phyloP scores from a whole-genome alignment of 2,797 vertebrate genomes.

The Psittacula derbiana region DNA sequence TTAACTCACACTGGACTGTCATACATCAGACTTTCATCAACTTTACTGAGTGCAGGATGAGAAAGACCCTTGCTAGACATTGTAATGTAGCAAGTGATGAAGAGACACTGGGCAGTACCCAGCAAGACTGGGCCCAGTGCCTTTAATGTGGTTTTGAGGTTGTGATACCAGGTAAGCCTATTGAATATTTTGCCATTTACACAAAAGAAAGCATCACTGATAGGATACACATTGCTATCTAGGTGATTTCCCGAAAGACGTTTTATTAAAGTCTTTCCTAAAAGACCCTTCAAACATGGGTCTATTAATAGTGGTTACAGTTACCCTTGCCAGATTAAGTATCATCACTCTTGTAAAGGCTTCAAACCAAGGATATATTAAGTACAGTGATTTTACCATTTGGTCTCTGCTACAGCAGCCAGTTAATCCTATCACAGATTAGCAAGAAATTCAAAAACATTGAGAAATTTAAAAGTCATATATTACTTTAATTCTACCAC shows the following conservation, averaged over 20 bases:
- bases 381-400: neutral
- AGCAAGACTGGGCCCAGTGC: rapidly evolving
- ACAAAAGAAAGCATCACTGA: neutral
- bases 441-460: neutral
- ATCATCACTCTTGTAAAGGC: neutral
- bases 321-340: neutral
- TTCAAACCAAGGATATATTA: neutral
- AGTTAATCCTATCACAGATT: neutral
- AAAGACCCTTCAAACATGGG: neutral
- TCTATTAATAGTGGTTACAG: neutral
- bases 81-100: neutral
- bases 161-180: neutral
- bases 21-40: rapidly evolving
- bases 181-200: neutral
- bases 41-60: neutral
- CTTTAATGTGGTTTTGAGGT: neutral
- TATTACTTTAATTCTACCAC: neutral
- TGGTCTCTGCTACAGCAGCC: neutral
- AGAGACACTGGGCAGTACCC: rapidly evolving
- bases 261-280: neutral
- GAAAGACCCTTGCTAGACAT: neutral
- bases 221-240: neutral
- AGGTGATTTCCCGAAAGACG: neutral
- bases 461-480: neutral
- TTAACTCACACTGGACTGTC: neutral